phyloP scores from a whole-genome alignment of 2,888 invertebrate genomes.

The Trilocha varians region DNA sequence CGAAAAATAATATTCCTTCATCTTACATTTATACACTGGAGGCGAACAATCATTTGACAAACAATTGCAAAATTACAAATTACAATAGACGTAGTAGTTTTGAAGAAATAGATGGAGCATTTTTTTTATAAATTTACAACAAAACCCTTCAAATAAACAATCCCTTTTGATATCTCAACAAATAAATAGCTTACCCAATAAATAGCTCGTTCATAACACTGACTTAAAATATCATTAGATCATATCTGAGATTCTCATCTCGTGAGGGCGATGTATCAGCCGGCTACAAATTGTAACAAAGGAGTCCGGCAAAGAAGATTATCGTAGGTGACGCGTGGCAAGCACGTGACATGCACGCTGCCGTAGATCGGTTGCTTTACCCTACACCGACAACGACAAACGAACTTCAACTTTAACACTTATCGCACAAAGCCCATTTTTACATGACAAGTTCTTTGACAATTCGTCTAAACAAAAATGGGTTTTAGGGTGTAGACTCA shows the following conservation, averaged over 20 bases:
- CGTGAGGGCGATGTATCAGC: conserved; percentile 49
- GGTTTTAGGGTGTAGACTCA: conserved; percentile 18
- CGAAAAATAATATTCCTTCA: no score
- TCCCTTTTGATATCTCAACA: conserved; percentile 14
- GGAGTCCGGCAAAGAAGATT: conserved; percentile 66
- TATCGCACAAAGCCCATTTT: conserved; percentile 11
- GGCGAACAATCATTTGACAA: no score
- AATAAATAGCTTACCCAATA: conserved; percentile 28
- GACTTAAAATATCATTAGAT: conserved; percentile 71
- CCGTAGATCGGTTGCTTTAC: conserved; percentile 45
- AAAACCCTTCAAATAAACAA: no score
- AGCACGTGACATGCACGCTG: conserved; percentile 61
- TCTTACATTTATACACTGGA: no score
- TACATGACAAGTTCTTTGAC: background rate
- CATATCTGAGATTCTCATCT: conserved; percentile 62
- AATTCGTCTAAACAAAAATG: conserved; percentile 22
- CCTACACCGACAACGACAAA: conserved; percentile 26
- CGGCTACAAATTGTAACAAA: conserved; percentile 70
- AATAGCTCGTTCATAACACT: conserved; percentile 46
- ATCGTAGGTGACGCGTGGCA: conserved; percentile 61
- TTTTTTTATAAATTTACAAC: no score
- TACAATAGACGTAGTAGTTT: no score
- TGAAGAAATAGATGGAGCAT: no score
- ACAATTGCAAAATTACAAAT: no score
- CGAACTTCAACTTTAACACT: conserved; percentile 17